A percentile compares a stretch with the other conserved stretches of the same genome.
These are phyloP conservation scores for Tiliacea citrago DNA, from an alignment of 2,888 invertebrate species.

Conservation along the genomic window DNA sequence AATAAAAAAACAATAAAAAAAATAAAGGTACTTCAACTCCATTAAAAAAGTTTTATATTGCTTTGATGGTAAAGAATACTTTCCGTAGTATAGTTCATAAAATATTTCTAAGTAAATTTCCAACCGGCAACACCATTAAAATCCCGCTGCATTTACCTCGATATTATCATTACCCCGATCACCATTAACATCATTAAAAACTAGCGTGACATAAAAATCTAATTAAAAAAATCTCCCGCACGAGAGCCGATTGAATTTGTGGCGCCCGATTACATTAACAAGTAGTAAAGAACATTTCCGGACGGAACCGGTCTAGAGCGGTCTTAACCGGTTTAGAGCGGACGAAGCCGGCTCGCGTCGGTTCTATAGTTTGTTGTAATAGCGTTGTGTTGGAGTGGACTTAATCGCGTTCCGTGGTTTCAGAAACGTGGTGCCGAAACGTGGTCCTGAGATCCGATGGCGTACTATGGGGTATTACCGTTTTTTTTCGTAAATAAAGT, in stretches of 20 bases:
- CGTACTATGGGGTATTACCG: conserved; percentile 41
- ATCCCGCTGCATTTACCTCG: conserved; percentile 15
- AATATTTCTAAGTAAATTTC: conserved; percentile 16
- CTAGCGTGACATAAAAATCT: conserved; percentile 47
- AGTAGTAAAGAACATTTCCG: conserved; percentile 79
- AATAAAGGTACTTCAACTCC: not conserved
- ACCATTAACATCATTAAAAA: conserved; percentile 61
- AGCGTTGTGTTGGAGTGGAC: conserved; percentile 75
- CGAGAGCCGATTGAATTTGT: conserved; percentile 80
- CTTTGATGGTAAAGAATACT: not conserved
- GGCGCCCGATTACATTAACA: conserved; percentile 85
- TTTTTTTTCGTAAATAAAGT: conserved; percentile 38
- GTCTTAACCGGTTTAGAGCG: conserved; percentile 83
- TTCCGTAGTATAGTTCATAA: not conserved
- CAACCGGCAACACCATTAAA: conserved; percentile 20
- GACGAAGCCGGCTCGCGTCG: conserved; percentile 70
- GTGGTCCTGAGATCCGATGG: conserved; percentile 67
- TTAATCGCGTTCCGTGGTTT: conserved; percentile 81
- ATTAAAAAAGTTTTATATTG: not conserved
- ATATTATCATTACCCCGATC: conserved; percentile 56
- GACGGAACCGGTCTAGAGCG: conserved; percentile 77
- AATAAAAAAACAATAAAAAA: too few relatives aligned
- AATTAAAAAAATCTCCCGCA: conserved; percentile 59
- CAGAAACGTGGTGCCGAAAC: conserved; percentile 74
- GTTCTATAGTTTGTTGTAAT: conserved; percentile 76